phyloP scores from a whole-genome alignment of 2,113 vertebrate genomes.

The Grus americana region DNA sequence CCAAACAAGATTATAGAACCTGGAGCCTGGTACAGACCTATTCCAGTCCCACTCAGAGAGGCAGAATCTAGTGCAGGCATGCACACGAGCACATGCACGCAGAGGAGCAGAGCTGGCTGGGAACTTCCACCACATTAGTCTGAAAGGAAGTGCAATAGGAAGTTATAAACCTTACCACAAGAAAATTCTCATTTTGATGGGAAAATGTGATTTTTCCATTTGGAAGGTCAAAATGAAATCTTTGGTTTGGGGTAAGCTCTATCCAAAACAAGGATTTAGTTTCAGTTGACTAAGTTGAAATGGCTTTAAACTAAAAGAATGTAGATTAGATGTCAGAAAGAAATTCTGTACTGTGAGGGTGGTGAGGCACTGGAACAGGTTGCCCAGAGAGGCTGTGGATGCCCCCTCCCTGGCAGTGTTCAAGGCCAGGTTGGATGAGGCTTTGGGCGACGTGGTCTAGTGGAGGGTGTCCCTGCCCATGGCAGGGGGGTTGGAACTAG shows the following conservation, averaged over 20 bases:
- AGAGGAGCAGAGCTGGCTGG: neutral
- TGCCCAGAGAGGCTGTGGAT: too few relatives aligned
- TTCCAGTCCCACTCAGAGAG: neutral
- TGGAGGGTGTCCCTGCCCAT: too few relatives aligned
- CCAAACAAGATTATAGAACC: neutral
- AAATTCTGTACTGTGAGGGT: too few relatives aligned
- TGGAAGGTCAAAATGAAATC: neutral
- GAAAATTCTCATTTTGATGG: neutral
- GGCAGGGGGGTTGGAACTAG: too few relatives aligned
- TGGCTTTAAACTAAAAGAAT: too few relatives aligned
- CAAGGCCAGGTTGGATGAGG: too few relatives aligned
- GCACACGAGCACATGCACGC: accelerated
- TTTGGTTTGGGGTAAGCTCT: neutral
- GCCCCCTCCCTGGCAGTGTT: too few relatives aligned
- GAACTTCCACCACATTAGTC: neutral
- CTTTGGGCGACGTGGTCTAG: too few relatives aligned
- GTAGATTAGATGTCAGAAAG: too few relatives aligned
- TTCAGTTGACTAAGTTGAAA: neutral
- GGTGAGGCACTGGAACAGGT: too few relatives aligned
- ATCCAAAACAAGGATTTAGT: neutral
- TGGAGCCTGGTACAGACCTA: neutral
- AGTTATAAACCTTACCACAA: neutral
- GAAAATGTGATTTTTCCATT: neutral
- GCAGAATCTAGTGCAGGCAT: neutral
- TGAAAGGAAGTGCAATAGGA: neutral